Evolutionary conservation across 2,888 invertebrate genomes (phyloP), one percentile per base, ranked within the genome.

Genomic region (Abscondita cerata): DNA sequence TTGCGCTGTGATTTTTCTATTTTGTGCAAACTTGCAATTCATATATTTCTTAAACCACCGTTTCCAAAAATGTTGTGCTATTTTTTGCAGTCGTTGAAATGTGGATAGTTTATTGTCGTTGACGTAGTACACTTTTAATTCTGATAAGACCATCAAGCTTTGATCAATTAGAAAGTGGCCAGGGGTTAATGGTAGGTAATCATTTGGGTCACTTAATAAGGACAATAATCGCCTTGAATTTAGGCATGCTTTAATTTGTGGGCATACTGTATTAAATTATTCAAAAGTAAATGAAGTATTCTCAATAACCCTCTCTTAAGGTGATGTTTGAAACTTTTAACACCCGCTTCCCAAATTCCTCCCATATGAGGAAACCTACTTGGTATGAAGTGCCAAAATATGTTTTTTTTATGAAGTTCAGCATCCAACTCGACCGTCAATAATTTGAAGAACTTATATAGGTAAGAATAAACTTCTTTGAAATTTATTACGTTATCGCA

Each of bases 221-320:
- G 72, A 68, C 11, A 53, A 62, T 4, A 77, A 50, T 0, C 76
- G 76, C 34, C 76, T 40, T 1, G 73, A 76, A 63, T 76, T 78
- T 18, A 76, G 55, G 31, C 71, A 63, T 1, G 73, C 69, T 59
- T 78, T 75, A 33, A 78, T 73, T 56, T 75, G 74, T 19, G 53
- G 64, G 1, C 74, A 13, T 5, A 76, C 34, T 1, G 75, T 78
- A 12, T 58, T 15, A 41, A 75, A 64, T 44, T 77, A n/a, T n/a
- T n/a, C n/a, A n/a, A n/a, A n/a, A n/a, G n/a, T n/a, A n/a, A n/a
- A n/a, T n/a, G n/a, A n/a, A n/a, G n/a, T n/a, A n/a, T n/a, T n/a
- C n/a, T n/a, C n/a, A n/a, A n/a, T n/a, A n/a, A n/a, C n/a, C n/a
- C n/a, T n/a, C n/a, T n/a, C n/a, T n/a, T n/a, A n/a, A n/a, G n/a